phyloP scores from a whole-genome alignment of 2,888 invertebrate species.

The Stenoptilia bipunctidactyla region DNA sequence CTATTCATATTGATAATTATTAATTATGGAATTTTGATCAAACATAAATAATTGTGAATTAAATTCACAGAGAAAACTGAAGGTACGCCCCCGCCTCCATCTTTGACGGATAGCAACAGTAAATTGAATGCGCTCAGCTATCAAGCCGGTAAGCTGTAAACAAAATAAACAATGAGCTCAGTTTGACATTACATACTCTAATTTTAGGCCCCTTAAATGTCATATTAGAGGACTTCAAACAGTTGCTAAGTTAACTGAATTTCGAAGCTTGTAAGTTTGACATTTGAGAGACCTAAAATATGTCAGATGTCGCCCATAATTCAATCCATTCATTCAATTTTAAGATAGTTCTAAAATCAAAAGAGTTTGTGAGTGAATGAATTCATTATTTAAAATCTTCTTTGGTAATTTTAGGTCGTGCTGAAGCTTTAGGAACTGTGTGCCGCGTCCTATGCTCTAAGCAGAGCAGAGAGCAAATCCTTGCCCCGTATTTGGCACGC shows the following conservation, averaged over 20 bases:
- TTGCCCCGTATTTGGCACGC: conserved; percentile 92
- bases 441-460: conserved; percentile 97
- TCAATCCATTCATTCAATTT: no score
- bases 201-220: no score
- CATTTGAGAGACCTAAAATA: no score
- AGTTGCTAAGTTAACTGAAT: no score
- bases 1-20: neutral
- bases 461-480: conserved; percentile 93
- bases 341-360: no score
- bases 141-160: conserved; percentile 77
- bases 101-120: conserved; percentile 76
- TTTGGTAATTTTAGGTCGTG: conserved; percentile 78
- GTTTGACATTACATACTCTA: no score
- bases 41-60: neutral
- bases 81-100: conserved; percentile 67
- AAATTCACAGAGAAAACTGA: conserved; percentile 43
- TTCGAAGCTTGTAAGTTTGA: no score
- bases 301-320: no score
- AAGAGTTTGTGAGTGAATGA: no score
- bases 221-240: no score
- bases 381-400: no score
- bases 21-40: neutral
- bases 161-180: no score
- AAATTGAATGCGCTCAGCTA: conserved; percentile 82
- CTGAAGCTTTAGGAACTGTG: conserved; percentile 94